phyloP scores from a whole-genome alignment of 1,140 invertebrate species.

The Drosophila grimshawi region DNA sequence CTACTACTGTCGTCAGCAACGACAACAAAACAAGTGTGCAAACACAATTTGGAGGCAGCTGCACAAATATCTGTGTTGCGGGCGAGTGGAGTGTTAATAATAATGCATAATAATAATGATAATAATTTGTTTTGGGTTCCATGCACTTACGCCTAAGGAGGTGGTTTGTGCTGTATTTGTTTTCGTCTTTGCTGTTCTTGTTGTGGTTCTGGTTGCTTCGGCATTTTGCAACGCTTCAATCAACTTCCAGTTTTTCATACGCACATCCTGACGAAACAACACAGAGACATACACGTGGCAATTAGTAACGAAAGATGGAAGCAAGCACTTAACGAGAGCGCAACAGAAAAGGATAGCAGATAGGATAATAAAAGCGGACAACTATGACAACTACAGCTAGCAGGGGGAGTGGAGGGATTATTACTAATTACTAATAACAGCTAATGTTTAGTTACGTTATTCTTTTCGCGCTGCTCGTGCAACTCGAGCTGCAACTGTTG shows the following conservation, averaged over 20 bases:
- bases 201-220: slow-evolving; percentile 86
- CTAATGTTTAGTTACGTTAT: slow-evolving; percentile 87
- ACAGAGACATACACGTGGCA: slow-evolving; percentile 61
- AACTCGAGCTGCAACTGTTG: slow-evolving; percentile 85
- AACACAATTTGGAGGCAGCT: no score
- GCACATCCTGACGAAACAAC: slow-evolving; percentile 88
- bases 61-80: not conserved
- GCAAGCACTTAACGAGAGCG: not conserved
- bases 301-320: slow-evolving; percentile 51
- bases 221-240: slow-evolving; percentile 93
- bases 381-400: no score
- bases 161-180: slow-evolving; percentile 71
- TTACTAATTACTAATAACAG: not conserved
- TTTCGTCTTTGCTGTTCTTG: slow-evolving; percentile 80
- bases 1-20: no score
- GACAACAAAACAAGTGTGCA: no score
- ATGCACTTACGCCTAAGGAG: slow-evolving; percentile 85
- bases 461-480: slow-evolving; percentile 89
- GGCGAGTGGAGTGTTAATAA: not conserved
- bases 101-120: not conserved
- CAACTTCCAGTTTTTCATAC: slow-evolving; percentile 94
- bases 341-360: not conserved
- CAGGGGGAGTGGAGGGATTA: no score
- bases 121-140: slow-evolving; percentile 18
- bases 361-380: not conserved